These are phyloP conservation scores for Stomatorhinus ivindoensis DNA, from an alignment of 2,113 vertebrate genomes.

Conservation along the genomic window DNA sequence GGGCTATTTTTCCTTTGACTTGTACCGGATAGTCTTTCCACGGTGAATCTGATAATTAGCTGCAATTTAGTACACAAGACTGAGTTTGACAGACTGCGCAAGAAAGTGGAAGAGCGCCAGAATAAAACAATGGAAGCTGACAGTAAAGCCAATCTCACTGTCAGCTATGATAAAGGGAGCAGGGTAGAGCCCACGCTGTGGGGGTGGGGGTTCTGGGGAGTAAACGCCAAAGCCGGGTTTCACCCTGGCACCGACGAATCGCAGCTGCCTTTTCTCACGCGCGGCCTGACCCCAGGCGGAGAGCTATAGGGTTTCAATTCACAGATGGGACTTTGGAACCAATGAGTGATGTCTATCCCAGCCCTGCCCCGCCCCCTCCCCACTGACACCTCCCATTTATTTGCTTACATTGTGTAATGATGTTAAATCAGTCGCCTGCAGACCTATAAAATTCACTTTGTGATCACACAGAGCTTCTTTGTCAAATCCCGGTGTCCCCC, in stretches of 20 bases:
- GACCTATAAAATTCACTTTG: neutral
- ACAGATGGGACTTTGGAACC: constrained; percentile 15
- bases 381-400: neutral
- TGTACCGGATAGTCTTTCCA: neutral
- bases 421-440: neutral
- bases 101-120: neutral
- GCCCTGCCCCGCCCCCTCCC: neutral
- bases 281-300: neutral
- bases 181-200: neutral
- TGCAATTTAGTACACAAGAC: neutral
- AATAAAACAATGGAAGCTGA: neutral
- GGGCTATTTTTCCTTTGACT: neutral
- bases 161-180: neutral
- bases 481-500: neutral
- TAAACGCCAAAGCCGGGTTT: neutral
- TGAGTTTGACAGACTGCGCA: neutral
- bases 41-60: neutral
- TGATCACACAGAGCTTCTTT: neutral
- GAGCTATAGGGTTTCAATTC: neutral
- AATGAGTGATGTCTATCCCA: neutral
- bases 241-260: neutral
- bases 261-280: neutral
- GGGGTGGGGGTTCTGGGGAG: neutral
- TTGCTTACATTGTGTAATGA: neutral
- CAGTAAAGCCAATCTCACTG: neutral